phyloP scores from a whole-genome alignment of 2,888 invertebrate species.

The Trachelus stipa region DNA sequence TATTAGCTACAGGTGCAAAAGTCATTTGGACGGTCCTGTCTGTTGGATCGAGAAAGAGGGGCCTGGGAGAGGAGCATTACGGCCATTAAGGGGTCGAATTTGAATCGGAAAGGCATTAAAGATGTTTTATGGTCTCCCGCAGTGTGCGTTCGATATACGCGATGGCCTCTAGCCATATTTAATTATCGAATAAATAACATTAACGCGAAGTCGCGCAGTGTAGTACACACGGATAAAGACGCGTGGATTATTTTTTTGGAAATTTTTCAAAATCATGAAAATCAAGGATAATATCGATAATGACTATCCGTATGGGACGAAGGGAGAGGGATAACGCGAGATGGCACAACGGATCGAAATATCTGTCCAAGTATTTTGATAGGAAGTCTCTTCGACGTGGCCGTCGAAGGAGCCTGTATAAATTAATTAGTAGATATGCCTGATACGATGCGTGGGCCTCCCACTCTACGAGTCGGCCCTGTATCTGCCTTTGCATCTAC shows the following conservation, averaged over 20 bases:
- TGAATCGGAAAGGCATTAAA: conserved; percentile 58
- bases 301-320: not conserved
- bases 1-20: conserved; percentile 13
- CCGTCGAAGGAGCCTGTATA: conserved; percentile 19
- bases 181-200: conserved; percentile 61
- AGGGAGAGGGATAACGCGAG: not conserved
- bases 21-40: conserved; percentile 6
- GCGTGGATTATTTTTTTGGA: not conserved
- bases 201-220: conserved; percentile 38
- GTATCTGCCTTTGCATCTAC: not conserved
- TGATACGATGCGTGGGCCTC: conserved; percentile 18
- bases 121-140: conserved; percentile 55
- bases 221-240: not conserved
- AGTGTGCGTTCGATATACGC: conserved; percentile 37
- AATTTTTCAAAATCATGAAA: not conserved
- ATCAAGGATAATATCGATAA: not conserved
- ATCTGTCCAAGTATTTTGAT: conserved; percentile 22
- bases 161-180: conserved; percentile 49
- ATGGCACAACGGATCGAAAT: conserved; percentile 8
- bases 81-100: conserved; percentile 47
- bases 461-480: not conserved
- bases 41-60: not conserved
- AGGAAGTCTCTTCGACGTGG: not conserved
- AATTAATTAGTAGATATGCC: conserved; percentile 26
- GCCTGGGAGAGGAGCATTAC: conserved; percentile 5